Conservation (phyloP, 2,888 invertebrate species). For the Agonopterix subpropinquella region DNA sequence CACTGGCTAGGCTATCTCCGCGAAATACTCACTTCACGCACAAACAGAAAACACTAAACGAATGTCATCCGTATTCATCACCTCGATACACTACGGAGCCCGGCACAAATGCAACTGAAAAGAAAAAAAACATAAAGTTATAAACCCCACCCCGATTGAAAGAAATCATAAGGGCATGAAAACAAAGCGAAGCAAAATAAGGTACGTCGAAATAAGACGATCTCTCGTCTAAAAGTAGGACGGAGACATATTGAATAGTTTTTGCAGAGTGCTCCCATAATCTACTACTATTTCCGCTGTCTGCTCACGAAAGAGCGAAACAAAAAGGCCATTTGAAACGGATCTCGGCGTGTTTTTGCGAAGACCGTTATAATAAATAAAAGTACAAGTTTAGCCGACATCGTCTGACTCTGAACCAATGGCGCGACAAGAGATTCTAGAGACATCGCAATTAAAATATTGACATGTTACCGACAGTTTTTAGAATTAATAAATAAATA, state of each 20-base stretch:
- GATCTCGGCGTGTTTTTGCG: slow-evolving; percentile 21
- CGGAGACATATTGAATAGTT: slow-evolving; percentile 30
- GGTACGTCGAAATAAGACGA: slow-evolving; percentile 20
- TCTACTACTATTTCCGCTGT: slow-evolving; percentile 31
- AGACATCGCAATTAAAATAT: slow-evolving; percentile 3
- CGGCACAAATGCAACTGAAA: slow-evolving; percentile 66
- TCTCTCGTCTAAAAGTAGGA: slow-evolving; percentile 20
- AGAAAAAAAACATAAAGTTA: slow-evolving; percentile 65
- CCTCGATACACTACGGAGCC: slow-evolving; percentile 52
- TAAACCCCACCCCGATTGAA: slow-evolving; percentile 21
- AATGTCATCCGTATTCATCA: slow-evolving; percentile 66
- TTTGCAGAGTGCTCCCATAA: slow-evolving; percentile 28
- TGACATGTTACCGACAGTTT: slow-evolving; percentile 6
- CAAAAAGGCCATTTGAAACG: slow-evolving; percentile 30
- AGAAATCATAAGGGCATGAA: slow-evolving; percentile 1
- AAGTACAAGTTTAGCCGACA: slow-evolving; percentile 20
- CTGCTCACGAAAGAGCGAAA: slow-evolving; percentile 21
- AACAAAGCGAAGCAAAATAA: slow-evolving; percentile 4
- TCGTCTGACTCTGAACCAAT: too few species aligned
- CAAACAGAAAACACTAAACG: slow-evolving; percentile 50
- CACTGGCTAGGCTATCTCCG: slow-evolving; percentile 33
- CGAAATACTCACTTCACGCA: slow-evolving; percentile 53
- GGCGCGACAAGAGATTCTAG: not conserved
- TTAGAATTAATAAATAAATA: too few species aligned
- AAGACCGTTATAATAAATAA: slow-evolving; percentile 38